phyloP scores from a whole-genome alignment of 2,113 vertebrate genomes.

The Phrynosoma blainvillii region DNA sequence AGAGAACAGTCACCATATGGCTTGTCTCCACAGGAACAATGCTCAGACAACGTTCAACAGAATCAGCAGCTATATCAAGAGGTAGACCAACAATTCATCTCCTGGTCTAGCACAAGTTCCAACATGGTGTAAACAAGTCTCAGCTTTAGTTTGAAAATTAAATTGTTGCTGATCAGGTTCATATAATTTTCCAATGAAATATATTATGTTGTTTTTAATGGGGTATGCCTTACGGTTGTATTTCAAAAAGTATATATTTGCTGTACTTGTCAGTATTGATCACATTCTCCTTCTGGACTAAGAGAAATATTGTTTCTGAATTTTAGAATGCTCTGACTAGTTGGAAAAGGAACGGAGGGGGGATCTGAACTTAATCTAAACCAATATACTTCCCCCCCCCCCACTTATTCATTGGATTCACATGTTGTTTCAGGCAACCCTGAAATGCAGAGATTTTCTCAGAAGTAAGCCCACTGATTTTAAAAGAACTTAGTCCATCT shows the following conservation, averaged over 20 bases:
- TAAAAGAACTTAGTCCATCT: not conserved
- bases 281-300: not conserved
- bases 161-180: not conserved
- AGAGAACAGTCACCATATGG: not conserved
- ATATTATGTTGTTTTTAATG: not conserved
- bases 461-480: not conserved
- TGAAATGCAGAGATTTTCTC: not conserved
- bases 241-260: not conserved
- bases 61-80: not conserved
- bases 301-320: not conserved
- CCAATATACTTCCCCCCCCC: not conserved
- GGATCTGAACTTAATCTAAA: not conserved
- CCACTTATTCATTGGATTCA: not conserved
- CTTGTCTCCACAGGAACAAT: too few species aligned
- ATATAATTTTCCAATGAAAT: not conserved
- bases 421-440: not conserved
- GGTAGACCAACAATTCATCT: not conserved
- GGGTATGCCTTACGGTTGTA: not conserved
- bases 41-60: not conserved
- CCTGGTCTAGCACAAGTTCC: not conserved
- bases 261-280: not conserved
- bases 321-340: not conserved
- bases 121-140: not conserved
- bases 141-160: not conserved
- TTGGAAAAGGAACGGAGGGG: not conserved